Evolutionary conservation across 2,797 vertebrate species (phyloP), one percentile per base, ranked within the genome.

Genomic region (Chlorospingus semifuscus): DNA sequence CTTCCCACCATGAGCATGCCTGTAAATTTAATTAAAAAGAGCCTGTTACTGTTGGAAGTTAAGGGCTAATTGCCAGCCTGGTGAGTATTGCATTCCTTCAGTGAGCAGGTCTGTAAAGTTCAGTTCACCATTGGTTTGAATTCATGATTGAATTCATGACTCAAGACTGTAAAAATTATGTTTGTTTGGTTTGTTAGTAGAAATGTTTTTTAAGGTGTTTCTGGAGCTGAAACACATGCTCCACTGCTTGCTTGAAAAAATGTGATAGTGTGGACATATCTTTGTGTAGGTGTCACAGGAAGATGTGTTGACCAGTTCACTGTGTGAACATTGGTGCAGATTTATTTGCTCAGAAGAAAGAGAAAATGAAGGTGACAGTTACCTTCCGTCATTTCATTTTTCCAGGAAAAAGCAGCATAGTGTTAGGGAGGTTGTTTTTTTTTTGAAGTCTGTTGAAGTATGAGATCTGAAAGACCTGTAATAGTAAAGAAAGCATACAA

Each of bases 81-180:
- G 83, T 90, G 90, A 96, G 90, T 95, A 72, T 59, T 47, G 47
- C 47, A 47, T 47, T 47, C 47, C 47, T 47, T 47, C 47, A 47
- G 3, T 26, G 24, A 47, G 24, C 47, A 47, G 46, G 14, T 47
- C 47, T 47, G 47, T 47, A 26, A 29, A 50, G 49, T 69, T 75
- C 37, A 39, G 22, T 56, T 56, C 81, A 60, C 4, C 18, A 21
- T 12, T 52, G 52, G 21, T 74, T 78, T 90, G 72, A 65, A n/a
- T 52, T 50, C 50, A 21, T 46, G 19, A 24, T 41, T 75, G 44
- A 49, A 49, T 49, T 50, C 15, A 17, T 50, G 49, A 29, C 16
- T 50, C 36, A 49, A 36, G 32, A 53, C 29, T 24, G 3, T 94
- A 68, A 75, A 76, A 75, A 53, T 37, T 11, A 6, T 32, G 7